phyloP scores from a whole-genome alignment of 2,113 vertebrate species.

The Takifugu flavidus region DNA sequence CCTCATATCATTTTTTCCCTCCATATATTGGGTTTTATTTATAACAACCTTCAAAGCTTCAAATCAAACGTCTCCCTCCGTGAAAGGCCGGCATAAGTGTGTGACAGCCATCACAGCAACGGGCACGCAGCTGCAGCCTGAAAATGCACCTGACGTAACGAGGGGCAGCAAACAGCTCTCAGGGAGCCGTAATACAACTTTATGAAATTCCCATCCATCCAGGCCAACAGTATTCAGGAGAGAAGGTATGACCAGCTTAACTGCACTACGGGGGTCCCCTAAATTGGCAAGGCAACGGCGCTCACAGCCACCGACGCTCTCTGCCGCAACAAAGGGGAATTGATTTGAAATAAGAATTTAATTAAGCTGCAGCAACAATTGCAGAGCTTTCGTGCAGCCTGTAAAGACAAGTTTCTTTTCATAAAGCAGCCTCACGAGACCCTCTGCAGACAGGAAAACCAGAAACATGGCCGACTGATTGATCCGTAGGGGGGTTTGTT shows the following conservation, averaged over 20 bases:
- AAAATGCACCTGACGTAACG: constrained; percentile 29
- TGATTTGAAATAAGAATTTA: constrained; percentile 68
- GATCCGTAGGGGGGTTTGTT: constrained; percentile 55
- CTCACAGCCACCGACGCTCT: constrained; percentile 49
- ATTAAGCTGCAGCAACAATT: constrained; percentile 61
- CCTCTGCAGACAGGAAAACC: constrained; percentile 60
- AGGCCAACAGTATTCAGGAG: constrained; percentile 40
- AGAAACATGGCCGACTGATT: constrained; percentile 53
- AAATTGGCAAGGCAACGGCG: constrained; percentile 50
- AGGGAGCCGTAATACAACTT: constrained; percentile 47
- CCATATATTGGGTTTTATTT: constrained; percentile 41
- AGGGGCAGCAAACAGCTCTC: constrained; percentile 33
- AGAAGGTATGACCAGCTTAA: constrained; percentile 57
- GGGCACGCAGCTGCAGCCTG: constrained; percentile 14
- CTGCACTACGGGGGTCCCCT: constrained; percentile 53
- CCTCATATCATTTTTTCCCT: constrained; percentile 44
- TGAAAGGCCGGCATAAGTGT: constrained; percentile 10
- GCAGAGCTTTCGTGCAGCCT: constrained; percentile 36
- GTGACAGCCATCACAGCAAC: constrained; percentile 44
- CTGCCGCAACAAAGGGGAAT: constrained; percentile 52
- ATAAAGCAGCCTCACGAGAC: constrained; percentile 66
- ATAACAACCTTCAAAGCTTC: constrained; percentile 29
- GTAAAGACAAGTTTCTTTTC: constrained; percentile 46
- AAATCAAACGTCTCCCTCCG: constrained; percentile 46
- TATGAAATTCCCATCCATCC: constrained; percentile 44